These are phyloP conservation scores for Leguminivora glycinivorella DNA, from an alignment of 1,140 invertebrate genomes.

Conservation along the genomic window DNA sequence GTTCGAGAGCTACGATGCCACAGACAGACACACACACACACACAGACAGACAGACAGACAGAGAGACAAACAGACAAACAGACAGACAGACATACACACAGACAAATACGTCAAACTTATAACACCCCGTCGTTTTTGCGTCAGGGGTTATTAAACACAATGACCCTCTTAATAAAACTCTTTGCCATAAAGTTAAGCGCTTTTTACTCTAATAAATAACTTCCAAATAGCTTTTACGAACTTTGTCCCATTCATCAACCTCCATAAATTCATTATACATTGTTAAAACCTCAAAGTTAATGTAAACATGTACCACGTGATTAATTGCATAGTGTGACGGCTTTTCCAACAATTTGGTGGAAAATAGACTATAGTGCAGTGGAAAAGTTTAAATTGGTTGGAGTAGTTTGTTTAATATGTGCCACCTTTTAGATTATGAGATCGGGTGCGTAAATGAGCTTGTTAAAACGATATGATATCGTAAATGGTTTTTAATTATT, in stretches of 20 bases:
- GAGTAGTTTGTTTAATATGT: not conserved
- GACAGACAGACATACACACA: too few relatives aligned
- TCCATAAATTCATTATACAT: not conserved
- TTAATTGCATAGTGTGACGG: constrained; percentile 19
- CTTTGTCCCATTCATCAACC: constrained; percentile 2
- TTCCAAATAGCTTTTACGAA: not conserved
- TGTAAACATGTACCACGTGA: constrained; percentile 14
- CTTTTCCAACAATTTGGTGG: constrained; percentile 12
- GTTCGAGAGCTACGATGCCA: too few relatives aligned
- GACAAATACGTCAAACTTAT: too few relatives aligned
- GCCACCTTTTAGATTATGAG: constrained; percentile 7
- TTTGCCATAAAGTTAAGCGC: not conserved
- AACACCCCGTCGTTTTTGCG: too few relatives aligned
- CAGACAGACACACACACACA: too few relatives aligned
- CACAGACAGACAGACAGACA: too few relatives aligned
- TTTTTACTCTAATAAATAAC: not conserved
- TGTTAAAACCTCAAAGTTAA: constrained; percentile 22
- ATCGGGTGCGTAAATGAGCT: not conserved
- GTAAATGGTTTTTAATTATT: not conserved
- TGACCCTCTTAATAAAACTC: too few relatives aligned
- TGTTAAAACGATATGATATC: not conserved
- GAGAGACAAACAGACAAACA: too few relatives aligned
- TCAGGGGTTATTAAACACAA: too few relatives aligned
- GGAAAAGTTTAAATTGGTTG: constrained; percentile 13
- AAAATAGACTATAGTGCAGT: not conserved